phyloP scores from a whole-genome alignment of 1,140 invertebrate species.

The Chrysoperla carnea region DNA sequence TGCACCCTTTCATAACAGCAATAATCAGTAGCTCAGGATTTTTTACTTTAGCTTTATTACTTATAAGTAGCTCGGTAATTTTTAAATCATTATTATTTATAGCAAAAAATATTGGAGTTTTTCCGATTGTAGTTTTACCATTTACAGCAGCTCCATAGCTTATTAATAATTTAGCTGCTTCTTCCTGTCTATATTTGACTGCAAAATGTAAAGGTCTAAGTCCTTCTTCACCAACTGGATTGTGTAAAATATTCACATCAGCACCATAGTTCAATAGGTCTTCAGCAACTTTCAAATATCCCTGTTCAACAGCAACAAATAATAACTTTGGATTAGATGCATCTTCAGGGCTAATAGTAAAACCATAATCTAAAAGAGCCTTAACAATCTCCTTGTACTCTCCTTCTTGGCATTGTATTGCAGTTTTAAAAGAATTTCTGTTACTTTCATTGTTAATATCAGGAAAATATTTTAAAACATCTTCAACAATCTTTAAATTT shows the following conservation, averaged over 20 bases:
- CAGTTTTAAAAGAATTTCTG: no score
- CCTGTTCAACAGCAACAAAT: background rate
- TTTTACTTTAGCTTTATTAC: no score
- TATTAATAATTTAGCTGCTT: slow-evolving; percentile 4
- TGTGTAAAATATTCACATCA: background rate
- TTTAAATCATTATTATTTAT: background rate
- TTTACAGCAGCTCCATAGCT: slow-evolving; percentile 5
- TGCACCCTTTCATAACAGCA: no score
- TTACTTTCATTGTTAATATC: no score
- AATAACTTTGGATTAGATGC: background rate
- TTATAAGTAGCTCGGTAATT: no score
- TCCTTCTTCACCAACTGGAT: background rate
- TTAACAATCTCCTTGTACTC: no score
- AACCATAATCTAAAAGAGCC: no score
- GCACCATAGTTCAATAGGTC: background rate
- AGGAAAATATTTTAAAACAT: no score
- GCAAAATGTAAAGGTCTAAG: slow-evolving; percentile 3
- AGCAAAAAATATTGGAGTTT: slow-evolving; percentile 2
- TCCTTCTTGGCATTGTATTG: no score
- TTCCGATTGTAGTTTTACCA: background rate
- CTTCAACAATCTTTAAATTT: no score
- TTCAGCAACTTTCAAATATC: background rate
- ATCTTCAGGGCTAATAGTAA: background rate
- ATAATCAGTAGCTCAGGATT: no score
- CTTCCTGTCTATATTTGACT: slow-evolving; percentile 1